Evolutionary conservation across 1,140 invertebrate species (phyloP), one percentile per base, ranked within the genome.

Genomic region (Anastatus disparis): DNA sequence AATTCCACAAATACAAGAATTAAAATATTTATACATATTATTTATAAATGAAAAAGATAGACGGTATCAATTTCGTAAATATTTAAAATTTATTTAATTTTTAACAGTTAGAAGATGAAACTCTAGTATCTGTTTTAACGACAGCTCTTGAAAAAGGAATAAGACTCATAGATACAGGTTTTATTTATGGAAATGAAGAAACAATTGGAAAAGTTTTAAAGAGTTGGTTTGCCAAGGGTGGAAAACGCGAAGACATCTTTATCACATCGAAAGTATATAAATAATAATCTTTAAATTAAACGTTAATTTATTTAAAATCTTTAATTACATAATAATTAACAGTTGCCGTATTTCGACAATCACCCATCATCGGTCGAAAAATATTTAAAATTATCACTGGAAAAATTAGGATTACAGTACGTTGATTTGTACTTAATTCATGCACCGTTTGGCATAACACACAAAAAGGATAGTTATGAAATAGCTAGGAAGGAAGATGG

Each of bases 401-500:
- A 89, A 50, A 89, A 89, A 44, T 83, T 96, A 13, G 88, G 92
- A 71, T 77, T 95, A 59, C 89, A 92, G 61, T 97, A 96, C 78
- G 81, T 97, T 3, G 95, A 97, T 78, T 86, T 97, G 68, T 96
- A 95, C 81, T 84, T 97, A 12, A 88, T 96, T 58, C 94, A 97
- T 73, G 89, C 89, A n/a, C 94, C 95, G 0, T 93, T 94, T 79
- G 89, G 87, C 1, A 89, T 92, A 66, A 48, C 80, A 8, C 81
- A 85, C 70, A 88, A 89, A 71, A 76, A 90, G 20, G 79, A 77
- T 76, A 62, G 81, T 62, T 75, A 87, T 70, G 71, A 83, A 74
- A 75, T 89, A 75, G 80, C 88, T 61, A 38, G 73, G 73, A 76
- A 87, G 46, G 86, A 86, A n/a, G 87, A 91, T 78, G 92, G 92